Percentiles rank a stretch among this genome's conserved stretches.
Evolutionary conservation across 2,113 vertebrate genomes (phyloP).

Genomic region (Upupa epops): DNA sequence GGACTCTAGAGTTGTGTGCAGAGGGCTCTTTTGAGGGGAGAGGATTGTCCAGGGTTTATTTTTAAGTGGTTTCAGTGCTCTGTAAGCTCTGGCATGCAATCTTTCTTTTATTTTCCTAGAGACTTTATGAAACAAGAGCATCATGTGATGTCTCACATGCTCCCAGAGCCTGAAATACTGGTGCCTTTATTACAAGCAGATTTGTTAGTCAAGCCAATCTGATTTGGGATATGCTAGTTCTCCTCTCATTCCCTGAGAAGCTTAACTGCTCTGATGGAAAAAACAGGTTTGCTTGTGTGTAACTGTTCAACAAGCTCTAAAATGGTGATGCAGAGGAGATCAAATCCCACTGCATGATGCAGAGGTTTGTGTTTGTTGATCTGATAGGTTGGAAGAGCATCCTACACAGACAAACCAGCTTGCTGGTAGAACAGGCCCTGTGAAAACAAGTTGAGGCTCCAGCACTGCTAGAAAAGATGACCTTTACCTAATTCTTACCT

Average conservation of each 20-base stretch:
- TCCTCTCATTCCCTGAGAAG: background rate
- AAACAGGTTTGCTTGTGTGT: background rate
- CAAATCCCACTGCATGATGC: background rate
- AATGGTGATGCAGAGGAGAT: background rate
- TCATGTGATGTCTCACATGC: slow-evolving; percentile 49
- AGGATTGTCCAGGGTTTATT: background rate
- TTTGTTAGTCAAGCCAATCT: slow-evolving; percentile 15
- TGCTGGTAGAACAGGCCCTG: background rate
- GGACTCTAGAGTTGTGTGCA: background rate
- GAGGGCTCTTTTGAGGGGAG: background rate
- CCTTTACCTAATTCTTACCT: background rate
- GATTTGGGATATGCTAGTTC: background rate
- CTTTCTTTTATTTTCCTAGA: background rate
- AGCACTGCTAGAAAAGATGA: background rate
- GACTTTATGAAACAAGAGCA: background rate
- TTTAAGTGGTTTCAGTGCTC: background rate
- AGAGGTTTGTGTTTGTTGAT: background rate
- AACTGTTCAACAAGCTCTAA: background rate
- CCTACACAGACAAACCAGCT: background rate
- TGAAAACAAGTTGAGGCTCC: background rate
- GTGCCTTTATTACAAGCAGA: slow-evolving; percentile 11
- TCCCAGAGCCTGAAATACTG: slow-evolving; percentile 37
- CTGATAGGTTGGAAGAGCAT: background rate
- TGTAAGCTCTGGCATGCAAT: slow-evolving; percentile 20
- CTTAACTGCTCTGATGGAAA: background rate